Base-by-base conservation (phyloP, 2,888 invertebrate genomes). In the Meandrusa payeni region DNA sequence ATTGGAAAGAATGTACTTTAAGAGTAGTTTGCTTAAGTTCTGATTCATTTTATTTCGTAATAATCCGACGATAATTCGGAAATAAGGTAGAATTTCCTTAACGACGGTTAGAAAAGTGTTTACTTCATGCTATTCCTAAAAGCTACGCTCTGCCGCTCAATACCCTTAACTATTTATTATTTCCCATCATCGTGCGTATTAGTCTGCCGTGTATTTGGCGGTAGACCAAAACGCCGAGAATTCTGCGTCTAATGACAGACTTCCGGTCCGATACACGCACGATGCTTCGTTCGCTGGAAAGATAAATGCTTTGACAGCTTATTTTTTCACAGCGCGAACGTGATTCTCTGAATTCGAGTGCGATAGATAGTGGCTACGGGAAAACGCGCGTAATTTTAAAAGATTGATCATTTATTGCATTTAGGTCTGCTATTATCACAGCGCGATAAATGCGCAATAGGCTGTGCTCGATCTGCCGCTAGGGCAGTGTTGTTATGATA, bases 231-330 rank as follows among this genome's bases (percentile, higher is more conserved):
- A 49, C 38, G 45, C 47, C 60, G 65, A 62, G 69, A 74, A 74
- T 76, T 67, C 68, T 59, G 59, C 55, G 53, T 55, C 65, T 80
- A 78, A 83, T 79, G 76, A 77, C 69, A 66, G 58, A 57, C 64
- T 74, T 83, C 85, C 82, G 76, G 66, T 56, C 58, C 53, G 63
- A 59, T 46, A 60, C 55, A 43, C 42, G 48, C 41, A 15, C 24
- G 24, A 22, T 34, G 10, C 27, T 29, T 12, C 17, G 40, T 34
- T 46, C 33, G 41, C 31, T 26, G 46, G 44, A 46, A 48, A 47
- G 51, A 55, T 55, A 50, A 55, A 51, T 48, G 28, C 46, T 46
- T 50, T 48, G 42, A 47, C 48, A 42, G 46, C 11, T 27, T 47
- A 46, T 51, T 54, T 47, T 47, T 42, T 13, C 29, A 13, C 22